Evolutionary conservation across 2,797 vertebrate species (phyloP).

Genomic region (Sebastes iracundus): DNA sequence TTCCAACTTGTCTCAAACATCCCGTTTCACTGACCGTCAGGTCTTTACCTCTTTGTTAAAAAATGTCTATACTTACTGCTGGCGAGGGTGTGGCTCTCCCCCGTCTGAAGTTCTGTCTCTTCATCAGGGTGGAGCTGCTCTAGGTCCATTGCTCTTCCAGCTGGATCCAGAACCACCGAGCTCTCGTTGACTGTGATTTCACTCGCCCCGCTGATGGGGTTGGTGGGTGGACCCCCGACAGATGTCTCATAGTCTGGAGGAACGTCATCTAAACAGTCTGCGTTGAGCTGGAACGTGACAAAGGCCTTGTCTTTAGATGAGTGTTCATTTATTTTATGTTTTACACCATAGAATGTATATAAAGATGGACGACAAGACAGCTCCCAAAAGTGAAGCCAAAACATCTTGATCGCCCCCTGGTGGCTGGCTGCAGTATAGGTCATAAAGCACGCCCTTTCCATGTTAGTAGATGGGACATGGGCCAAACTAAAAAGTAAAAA

Average conservation of each 20-base stretch:
- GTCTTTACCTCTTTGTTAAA: background rate
- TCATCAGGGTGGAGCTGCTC: slow-evolving; percentile 85
- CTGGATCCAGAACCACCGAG: slow-evolving; percentile 88
- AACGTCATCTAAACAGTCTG: slow-evolving; percentile 91
- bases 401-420: no score
- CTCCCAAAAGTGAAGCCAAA: no score
- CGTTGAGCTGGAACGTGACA: slow-evolving; percentile 83
- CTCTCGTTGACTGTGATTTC: slow-evolving; percentile 93
- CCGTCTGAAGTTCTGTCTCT: slow-evolving; percentile 79
- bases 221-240: slow-evolving; percentile 86
- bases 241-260: slow-evolving; percentile 92
- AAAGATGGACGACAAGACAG: no score
- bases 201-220: slow-evolving; percentile 91
- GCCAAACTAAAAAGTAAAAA: rapidly evolving
- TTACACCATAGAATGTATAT: background rate
- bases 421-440: no score
- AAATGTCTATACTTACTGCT: slow-evolving; percentile 86
- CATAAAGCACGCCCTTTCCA: no score
- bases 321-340: background rate
- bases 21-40: background rate
- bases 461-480: no score
- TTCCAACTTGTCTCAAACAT: background rate
- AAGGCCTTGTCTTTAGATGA: background rate
- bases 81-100: slow-evolving; percentile 83
- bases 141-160: slow-evolving; percentile 79